Conservation (phyloP, 2,888 invertebrate genomes). For the Coenonympha glycerion region DNA sequence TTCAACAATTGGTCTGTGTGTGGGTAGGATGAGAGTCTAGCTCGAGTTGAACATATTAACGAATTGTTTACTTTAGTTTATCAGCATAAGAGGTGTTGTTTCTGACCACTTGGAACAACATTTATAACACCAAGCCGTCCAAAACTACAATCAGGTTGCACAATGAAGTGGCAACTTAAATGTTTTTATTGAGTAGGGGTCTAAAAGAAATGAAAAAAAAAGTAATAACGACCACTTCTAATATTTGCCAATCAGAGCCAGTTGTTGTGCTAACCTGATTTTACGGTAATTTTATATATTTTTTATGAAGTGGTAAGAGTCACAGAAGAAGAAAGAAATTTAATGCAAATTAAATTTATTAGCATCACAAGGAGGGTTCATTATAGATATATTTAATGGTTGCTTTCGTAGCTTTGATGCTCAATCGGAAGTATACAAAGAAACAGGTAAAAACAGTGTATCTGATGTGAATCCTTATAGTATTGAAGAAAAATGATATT, state of each 20-base stretch:
- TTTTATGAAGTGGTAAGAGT: constrained; percentile 42
- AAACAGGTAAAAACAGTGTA: neutral
- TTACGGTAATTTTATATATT: constrained; percentile 25
- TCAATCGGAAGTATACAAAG: no score
- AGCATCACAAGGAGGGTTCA: neutral
- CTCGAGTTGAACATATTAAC: constrained; percentile 45
- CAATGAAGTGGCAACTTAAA: constrained; percentile 20
- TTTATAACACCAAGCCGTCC: constrained; percentile 47
- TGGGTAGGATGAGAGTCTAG: constrained; percentile 64
- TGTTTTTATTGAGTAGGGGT: constrained; percentile 5
- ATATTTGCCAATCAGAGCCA: constrained; percentile 18
- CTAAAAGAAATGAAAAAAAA: constrained; percentile 7
- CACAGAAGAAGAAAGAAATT: constrained; percentile 36
- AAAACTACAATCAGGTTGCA: constrained; percentile 37
- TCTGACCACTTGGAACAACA: constrained; percentile 63
- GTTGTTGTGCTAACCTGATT: constrained; percentile 32
- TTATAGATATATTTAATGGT: constrained; percentile 42
- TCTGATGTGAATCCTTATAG: constrained; percentile 4
- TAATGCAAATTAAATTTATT: constrained; percentile 22
- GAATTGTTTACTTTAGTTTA: constrained; percentile 33
- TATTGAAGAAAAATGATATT: neutral
- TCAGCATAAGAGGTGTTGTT: constrained; percentile 54
- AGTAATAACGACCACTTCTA: constrained; percentile 8
- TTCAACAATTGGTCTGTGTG: constrained; percentile 31
- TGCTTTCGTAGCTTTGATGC: constrained; percentile 26